Percentiles rank a stretch among this genome's conserved stretches.
phyloP scores from a whole-genome alignment of 1,140 invertebrate genomes.

The Leptinotarsa undecemlineata region DNA sequence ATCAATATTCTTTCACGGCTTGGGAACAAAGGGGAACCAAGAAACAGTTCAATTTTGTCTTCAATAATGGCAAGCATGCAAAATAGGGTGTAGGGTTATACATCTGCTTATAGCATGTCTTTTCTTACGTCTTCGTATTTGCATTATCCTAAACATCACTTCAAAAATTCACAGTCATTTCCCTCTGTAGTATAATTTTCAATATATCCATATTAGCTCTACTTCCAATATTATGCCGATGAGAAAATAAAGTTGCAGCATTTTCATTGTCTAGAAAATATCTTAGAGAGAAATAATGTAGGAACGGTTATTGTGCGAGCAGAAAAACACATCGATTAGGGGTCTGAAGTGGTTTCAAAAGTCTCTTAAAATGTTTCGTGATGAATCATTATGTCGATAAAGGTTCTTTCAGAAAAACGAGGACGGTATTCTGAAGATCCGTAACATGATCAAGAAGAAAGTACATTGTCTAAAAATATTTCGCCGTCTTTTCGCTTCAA shows the following conservation, averaged over 20 bases:
- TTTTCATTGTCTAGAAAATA: not conserved
- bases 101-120: too few relatives aligned
- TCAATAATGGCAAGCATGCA: too few relatives aligned
- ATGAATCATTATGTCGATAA: slow-evolving; percentile 6
- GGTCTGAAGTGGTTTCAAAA: not conserved
- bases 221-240: too few relatives aligned
- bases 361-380: not conserved
- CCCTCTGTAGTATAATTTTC: too few relatives aligned
- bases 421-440: not conserved
- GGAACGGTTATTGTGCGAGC: not conserved
- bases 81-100: too few relatives aligned
- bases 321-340: slow-evolving; percentile 8
- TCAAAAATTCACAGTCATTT: too few relatives aligned
- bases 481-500: not conserved
- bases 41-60: too few relatives aligned
- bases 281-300: not conserved
- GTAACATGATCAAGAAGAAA: not conserved
- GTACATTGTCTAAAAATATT: not conserved
- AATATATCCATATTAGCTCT: too few relatives aligned
- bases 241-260: not conserved
- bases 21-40: too few relatives aligned
- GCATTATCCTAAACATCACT: too few relatives aligned
- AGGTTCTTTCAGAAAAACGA: not conserved
- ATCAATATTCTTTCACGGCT: too few relatives aligned
- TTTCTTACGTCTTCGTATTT: too few relatives aligned